A percentile compares a stretch with the other conserved stretches of the same genome.
Evolutionary conservation across 2,113 vertebrate genomes (phyloP).

Genomic region (Hystrix cristata): DNA sequence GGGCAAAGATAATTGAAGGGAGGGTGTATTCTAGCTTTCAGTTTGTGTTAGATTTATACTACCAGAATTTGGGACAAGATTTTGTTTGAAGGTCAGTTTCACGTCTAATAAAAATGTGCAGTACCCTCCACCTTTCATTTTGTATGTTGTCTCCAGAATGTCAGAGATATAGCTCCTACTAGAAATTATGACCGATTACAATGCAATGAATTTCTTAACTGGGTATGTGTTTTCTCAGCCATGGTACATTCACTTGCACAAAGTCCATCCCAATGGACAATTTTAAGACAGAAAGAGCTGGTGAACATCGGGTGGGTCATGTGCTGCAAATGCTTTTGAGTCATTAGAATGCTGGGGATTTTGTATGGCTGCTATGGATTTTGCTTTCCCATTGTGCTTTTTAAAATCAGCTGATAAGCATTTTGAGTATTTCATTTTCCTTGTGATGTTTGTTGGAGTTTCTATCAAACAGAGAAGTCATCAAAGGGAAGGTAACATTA

Average conservation of each 20-base stretch:
- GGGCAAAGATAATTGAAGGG: neutral
- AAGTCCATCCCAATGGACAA: neutral
- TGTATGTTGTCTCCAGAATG: neutral
- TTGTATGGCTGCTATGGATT: neutral
- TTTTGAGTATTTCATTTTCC: conserved; percentile 48
- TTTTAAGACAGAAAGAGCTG: neutral
- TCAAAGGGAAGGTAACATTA: conserved; percentile 52
- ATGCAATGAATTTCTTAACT: neutral
- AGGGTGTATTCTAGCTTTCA: neutral
- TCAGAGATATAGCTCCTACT: neutral
- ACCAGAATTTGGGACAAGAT: neutral
- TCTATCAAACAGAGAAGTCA: conserved; percentile 23
- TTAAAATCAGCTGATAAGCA: conserved; percentile 29
- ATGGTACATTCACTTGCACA: neutral
- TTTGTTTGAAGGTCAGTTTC: neutral
- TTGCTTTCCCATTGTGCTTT: conserved; percentile 13
- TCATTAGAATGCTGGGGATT: neutral
- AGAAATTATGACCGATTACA: neutral
- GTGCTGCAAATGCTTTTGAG: neutral
- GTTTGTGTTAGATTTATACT: neutral
- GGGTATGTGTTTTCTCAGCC: neutral
- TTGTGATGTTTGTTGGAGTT: conserved; percentile 35
- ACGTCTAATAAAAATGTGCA: neutral
- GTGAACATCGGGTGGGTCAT: neutral
- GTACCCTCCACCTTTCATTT: neutral